These are phyloP conservation scores for Mythimna lalbum DNA, from an alignment of 2,888 invertebrate genomes.

Conservation along the genomic window DNA sequence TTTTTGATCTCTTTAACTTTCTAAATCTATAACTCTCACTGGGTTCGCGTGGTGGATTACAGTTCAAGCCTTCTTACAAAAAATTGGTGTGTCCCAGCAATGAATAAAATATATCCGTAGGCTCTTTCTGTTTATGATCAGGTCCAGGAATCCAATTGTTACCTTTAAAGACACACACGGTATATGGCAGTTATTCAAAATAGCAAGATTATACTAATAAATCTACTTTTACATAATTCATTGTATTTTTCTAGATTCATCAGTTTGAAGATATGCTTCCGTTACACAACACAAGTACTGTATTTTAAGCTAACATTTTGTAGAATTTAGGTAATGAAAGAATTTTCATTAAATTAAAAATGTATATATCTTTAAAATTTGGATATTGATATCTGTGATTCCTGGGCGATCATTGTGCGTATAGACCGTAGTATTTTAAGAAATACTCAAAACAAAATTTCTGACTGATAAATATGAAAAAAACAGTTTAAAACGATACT, in stretches of 20 bases:
- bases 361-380: too few species aligned
- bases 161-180: background rate
- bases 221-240: background rate
- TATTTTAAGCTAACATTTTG: background rate
- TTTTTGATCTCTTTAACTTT: too few species aligned
- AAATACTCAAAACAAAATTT: background rate
- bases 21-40: too few species aligned
- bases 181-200: background rate
- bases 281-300: background rate
- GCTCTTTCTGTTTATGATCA: background rate
- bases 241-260: background rate
- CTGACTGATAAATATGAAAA: background rate
- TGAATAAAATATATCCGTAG: background rate
- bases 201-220: background rate
- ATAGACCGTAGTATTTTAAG: too few species aligned
- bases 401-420: too few species aligned
- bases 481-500: constrained; percentile 26
- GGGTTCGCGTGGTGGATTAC: background rate
- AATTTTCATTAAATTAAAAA: too few species aligned
- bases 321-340: background rate
- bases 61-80: background rate
- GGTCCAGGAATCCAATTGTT: background rate
- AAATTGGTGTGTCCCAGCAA: background rate
- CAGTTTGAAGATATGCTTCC: background rate
- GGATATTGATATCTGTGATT: too few species aligned